Percentiles rank a stretch among this genome's conserved stretches.
Conservation (phyloP, 2,113 vertebrate genomes). For the Ibidorhyncha struthersii region DNA sequence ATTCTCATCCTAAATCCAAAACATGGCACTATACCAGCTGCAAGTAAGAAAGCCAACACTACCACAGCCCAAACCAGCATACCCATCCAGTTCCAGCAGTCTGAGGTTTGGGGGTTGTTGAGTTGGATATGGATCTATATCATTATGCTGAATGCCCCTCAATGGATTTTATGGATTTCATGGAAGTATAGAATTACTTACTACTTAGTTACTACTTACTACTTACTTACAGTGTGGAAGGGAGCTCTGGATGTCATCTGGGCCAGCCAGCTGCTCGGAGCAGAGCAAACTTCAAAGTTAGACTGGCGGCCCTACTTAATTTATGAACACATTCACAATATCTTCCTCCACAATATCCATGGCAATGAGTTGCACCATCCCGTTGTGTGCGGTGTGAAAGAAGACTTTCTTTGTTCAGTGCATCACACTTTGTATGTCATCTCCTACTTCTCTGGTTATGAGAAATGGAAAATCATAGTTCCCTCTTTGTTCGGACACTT, state of each 20-base stretch:
- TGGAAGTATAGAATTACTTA: background rate
- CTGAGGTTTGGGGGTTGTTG: background rate
- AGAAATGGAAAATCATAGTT: background rate
- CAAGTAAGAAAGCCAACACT: background rate
- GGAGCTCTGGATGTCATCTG: background rate
- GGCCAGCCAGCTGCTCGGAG: background rate
- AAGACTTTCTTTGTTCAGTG: background rate
- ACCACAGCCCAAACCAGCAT: background rate
- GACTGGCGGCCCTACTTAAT: background rate
- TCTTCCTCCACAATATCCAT: background rate
- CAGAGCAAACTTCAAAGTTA: background rate
- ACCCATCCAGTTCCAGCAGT: background rate
- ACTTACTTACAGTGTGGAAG: background rate
- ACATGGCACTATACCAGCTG: background rate
- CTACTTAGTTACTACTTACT: background rate
- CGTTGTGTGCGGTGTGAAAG: background rate
- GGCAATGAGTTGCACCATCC: background rate
- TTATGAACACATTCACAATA: background rate
- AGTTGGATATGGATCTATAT: background rate
- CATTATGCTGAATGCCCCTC: background rate
- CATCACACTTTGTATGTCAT: background rate
- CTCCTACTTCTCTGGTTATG: background rate
- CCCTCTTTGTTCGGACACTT: background rate
- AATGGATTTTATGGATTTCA: background rate
- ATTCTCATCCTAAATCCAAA: background rate